Percentiles rank a stretch among this genome's conserved stretches.
Evolutionary conservation across 2,888 invertebrate species (phyloP).

Genomic region (Oscheius sp.): DNA sequence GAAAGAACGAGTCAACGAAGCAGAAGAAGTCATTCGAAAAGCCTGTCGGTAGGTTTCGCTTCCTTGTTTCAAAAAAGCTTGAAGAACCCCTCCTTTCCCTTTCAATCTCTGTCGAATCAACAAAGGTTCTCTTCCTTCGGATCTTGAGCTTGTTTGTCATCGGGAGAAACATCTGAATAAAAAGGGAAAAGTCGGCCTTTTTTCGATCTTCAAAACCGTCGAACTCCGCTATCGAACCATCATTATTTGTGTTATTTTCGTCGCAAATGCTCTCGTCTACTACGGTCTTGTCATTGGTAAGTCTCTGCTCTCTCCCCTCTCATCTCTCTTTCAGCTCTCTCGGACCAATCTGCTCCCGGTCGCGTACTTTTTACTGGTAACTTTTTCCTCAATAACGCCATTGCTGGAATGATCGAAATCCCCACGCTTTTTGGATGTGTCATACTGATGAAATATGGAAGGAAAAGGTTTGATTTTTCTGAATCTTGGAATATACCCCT

Average conservation of each 20-base stretch:
- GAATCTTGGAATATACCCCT: background rate
- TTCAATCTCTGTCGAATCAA: conserved; percentile 66
- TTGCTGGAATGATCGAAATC: conserved; percentile 67
- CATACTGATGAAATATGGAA: conserved; percentile 64
- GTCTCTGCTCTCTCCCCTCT: conserved; percentile 6
- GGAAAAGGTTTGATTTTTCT: conserved; percentile 48
- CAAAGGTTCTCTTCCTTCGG: conserved; percentile 66
- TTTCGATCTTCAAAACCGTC: conserved; percentile 45
- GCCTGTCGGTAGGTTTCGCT: conserved; percentile 59
- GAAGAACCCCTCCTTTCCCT: conserved; percentile 66
- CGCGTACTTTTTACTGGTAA: conserved; percentile 68
- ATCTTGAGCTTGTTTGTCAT: conserved; percentile 67
- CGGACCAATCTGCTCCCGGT: conserved; percentile 69
- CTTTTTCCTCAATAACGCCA: conserved; percentile 69
- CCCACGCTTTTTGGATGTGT: conserved; percentile 69
- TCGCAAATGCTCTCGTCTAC: conserved; percentile 70
- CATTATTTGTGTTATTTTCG: conserved; percentile 68
- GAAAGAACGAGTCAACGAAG: conserved; percentile 66
- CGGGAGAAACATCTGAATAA: conserved; percentile 61
- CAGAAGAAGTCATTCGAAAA: conserved; percentile 67
- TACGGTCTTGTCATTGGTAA: conserved; percentile 69
- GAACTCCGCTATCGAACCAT: conserved; percentile 60
- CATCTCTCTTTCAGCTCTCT: conserved; percentile 50
- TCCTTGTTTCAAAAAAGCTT: background rate
- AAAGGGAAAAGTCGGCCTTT: conserved; percentile 47